Base-by-base conservation (phyloP, 2,113 vertebrate species). In the Melanerpes formicivorus region DNA sequence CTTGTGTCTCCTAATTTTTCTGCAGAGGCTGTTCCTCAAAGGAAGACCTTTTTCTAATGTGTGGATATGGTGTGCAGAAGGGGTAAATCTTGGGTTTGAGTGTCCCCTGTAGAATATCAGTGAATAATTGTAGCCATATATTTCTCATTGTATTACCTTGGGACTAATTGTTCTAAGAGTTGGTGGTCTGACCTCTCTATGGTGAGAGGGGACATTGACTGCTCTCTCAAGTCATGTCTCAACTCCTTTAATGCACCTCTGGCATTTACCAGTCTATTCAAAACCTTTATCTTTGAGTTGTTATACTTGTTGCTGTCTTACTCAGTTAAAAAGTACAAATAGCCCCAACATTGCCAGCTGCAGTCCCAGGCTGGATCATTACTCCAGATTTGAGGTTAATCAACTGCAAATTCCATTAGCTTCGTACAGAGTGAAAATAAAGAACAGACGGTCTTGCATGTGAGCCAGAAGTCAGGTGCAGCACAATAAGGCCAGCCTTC, bases 401-500 rank as follows among this genome's bases (percentile, higher is more conserved):
- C 97, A 97, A 97, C 97, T 97, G 98, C 97, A 98, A 98, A 97
- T 97, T 97, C 97, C 97, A 97, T 98, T 97, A 98, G 96, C 96
- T 98, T 97, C 97, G 97, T 97, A 98, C 93, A 80, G 96, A 96
- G 97, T 97, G 96, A 98, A 97, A 98, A 98, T 96, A 96, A 97
- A 97, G 96, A 98, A 96, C 96, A 97, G 97, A 95, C 96, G 85
- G 96, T 97, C 96, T 94, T 12, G 8, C 59, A 30, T 90, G 95
- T 81, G 95, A 97, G 97, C 95, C 96, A 79, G 70, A 91, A 96
- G 96, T 96, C 97, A 97, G 97, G 98, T 97, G 97, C 89, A 66
- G 91, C 94, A 82, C 95, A 91, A 90, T 91, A 82, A 56, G 93
- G 93, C 91, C 88, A 91, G 93, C 87, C 92, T 52, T 94, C 96